A percentile compares a stretch with the other conserved stretches of the same genome.
Conservation (phyloP, 2,797 vertebrate genomes). For the Macroramphosus scolopax region DNA sequence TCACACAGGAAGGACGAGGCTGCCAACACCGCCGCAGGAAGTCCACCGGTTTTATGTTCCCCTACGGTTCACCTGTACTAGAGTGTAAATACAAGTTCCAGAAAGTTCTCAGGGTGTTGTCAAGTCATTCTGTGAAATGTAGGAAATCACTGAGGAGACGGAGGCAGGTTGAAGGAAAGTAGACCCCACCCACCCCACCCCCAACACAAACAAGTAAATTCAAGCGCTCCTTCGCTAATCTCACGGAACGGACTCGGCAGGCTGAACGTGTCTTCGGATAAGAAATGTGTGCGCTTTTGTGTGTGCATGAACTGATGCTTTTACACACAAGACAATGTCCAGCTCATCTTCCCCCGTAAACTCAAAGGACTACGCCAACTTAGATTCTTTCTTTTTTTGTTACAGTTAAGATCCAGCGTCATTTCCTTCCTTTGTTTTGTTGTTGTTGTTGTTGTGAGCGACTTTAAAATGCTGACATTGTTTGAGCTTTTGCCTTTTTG, state of each 20-base stretch:
- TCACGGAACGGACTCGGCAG: slow-evolving; percentile 43
- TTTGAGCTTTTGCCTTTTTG: slow-evolving; percentile 57
- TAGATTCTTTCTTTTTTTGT: slow-evolving; percentile 42
- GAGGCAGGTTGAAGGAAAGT: slow-evolving; percentile 21
- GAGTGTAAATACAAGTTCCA: slow-evolving; percentile 35
- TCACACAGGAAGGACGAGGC: slow-evolving; percentile 34
- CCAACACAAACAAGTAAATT: slow-evolving; percentile 16
- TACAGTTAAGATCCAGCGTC: slow-evolving; percentile 53
- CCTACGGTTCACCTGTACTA: slow-evolving; percentile 14
- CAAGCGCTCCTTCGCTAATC: slow-evolving; percentile 33
- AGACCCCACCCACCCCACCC: no score
- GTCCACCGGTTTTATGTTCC: slow-evolving; percentile 1
- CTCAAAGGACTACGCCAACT: slow-evolving; percentile 72
- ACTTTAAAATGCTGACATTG: slow-evolving; percentile 48
- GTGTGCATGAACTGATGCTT: slow-evolving; percentile 69
- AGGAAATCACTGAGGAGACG: slow-evolving; percentile 56
- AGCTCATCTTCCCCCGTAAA: slow-evolving; percentile 51
- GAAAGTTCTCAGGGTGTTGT: slow-evolving; percentile 56
- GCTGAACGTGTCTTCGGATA: slow-evolving; percentile 52
- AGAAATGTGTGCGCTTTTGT: slow-evolving; percentile 31
- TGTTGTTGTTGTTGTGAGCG: slow-evolving; percentile 37
- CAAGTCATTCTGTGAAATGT: slow-evolving; percentile 63
- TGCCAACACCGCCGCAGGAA: slow-evolving; percentile 12
- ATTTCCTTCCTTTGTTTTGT: slow-evolving; percentile 44
- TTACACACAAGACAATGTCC: slow-evolving; percentile 67